A percentile compares a stretch with the other conserved stretches of the same genome.
Conservation (phyloP, 2,888 invertebrate genomes). For the Oscheius onirici region DNA sequence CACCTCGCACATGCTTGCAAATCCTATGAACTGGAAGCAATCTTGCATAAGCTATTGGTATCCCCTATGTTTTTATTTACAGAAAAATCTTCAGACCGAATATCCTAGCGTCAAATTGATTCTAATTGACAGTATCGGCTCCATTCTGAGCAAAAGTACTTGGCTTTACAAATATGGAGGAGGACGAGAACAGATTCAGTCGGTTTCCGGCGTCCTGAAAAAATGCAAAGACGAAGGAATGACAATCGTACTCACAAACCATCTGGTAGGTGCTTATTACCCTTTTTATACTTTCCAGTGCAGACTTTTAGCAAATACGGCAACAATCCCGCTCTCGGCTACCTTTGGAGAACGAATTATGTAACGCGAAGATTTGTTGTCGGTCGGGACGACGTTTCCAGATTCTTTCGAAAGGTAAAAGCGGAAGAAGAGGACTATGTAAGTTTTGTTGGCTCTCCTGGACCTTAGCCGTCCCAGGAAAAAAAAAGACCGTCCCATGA, state of each 20-base stretch:
- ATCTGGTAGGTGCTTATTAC: constrained; percentile 35
- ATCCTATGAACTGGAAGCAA: background rate
- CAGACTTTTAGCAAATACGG: background rate
- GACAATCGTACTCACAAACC: constrained; percentile 42
- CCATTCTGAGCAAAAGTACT: constrained; percentile 15
- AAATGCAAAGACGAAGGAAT: constrained; percentile 26
- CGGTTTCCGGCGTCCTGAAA: constrained; percentile 10
- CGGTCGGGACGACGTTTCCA: constrained; percentile 1
- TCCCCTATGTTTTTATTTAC: too few species aligned
- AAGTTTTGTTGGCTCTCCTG: background rate
- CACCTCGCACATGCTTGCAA: background rate
- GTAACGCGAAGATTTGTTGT: background rate
- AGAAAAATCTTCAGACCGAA: background rate
- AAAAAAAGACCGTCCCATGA: too few species aligned
- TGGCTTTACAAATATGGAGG: background rate
- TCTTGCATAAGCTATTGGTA: background rate
- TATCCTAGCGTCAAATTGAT: background rate
- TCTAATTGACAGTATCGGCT: constrained; percentile 27
- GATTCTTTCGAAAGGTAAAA: background rate
- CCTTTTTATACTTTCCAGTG: background rate
- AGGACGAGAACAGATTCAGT: constrained; percentile 2
- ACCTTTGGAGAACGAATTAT: background rate
- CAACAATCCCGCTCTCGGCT: constrained; percentile 1
- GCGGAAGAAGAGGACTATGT: constrained; percentile 10
- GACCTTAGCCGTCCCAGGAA: too few species aligned